Evolutionary conservation across 2,113 vertebrate species (phyloP), one percentile per base, ranked within the genome.

Genomic region (Indri indri): DNA sequence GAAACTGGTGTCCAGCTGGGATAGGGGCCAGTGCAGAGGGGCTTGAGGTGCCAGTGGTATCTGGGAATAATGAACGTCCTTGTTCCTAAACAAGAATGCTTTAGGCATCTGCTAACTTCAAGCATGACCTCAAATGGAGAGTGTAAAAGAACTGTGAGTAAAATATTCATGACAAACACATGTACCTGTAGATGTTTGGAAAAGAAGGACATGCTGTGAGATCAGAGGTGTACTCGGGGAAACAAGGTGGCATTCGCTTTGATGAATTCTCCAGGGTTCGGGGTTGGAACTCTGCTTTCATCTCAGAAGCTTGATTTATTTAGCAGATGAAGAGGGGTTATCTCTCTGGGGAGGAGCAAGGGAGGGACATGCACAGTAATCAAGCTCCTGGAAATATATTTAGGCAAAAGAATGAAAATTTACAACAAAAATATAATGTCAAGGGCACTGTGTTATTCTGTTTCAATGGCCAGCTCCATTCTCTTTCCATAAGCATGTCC

Each of bases 121-220:
- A 65, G 94, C 82, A 45, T 0, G 0, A 65, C 45, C 82, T 93
- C 73, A 63, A 61, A 68, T 70, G 37, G 88, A 77, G 40, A 79
- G 25, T 3, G 18, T 80, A 65, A 96, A 83, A 88, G 45, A 80
- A 50, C 50, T 34, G 23, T 25, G 65, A 74, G 71, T 91, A 23
- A 97, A 97, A 97, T 97, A 95, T 95, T 97, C 77, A 93, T 94
- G 77, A 74, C 50, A 86, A 97, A 97, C 96, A 71, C 45, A 77
- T 96, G 93, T 97, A 94, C 82, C 96, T 42, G 37, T 70, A 66
- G 93, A 74, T 76, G 79, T 87, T 61, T 95, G 86, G 45, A 68
- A 95, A 91, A 73, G 82, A 65, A 91, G 42, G 73, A 73, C 89
- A 87, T 6, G 57, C 79, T 94, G 84, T 57, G 91, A 63, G 30